These are phyloP conservation scores for Parelbella ahira DNA, from an alignment of 2,888 invertebrate genomes.

Conservation along the genomic window DNA sequence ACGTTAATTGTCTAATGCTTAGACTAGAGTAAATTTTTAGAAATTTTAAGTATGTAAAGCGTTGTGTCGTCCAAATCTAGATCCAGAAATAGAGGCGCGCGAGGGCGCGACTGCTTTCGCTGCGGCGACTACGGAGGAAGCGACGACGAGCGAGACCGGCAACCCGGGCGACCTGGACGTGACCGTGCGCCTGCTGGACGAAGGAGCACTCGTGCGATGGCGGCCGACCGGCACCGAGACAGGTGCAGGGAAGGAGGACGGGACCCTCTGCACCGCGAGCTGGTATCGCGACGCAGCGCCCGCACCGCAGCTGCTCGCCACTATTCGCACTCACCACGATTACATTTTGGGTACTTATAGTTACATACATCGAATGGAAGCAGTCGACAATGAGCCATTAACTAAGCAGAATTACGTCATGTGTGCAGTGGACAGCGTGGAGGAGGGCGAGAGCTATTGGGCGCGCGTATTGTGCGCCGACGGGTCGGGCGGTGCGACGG, in stretches of 20 bases:
- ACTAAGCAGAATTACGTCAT: no score
- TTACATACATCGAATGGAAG: no score
- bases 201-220: constrained; percentile 90
- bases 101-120: constrained; percentile 34
- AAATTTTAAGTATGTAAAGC: no score
- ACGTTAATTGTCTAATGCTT: no score
- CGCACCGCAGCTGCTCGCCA: constrained; percentile 82
- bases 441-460: constrained; percentile 86
- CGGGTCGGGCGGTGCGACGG: constrained; percentile 81
- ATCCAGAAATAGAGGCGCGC: constrained; percentile 33
- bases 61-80: no score
- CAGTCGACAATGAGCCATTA: no score
- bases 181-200: constrained; percentile 84
- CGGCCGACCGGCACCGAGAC: constrained; percentile 79
- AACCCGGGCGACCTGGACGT: constrained; percentile 82
- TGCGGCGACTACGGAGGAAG: constrained; percentile 35
- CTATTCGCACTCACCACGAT: constrained; percentile 85
- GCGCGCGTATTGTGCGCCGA: constrained; percentile 87
- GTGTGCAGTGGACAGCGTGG: constrained; percentile 82
- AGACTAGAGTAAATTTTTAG: no score
- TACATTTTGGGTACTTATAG: constrained; percentile 82
- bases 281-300: constrained; percentile 84
- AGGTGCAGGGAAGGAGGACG: constrained; percentile 79
- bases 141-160: constrained; percentile 44
- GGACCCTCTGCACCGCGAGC: constrained; percentile 83